Conservation (phyloP, 2,888 invertebrate species). For the Synanthedon formicaeformis region DNA sequence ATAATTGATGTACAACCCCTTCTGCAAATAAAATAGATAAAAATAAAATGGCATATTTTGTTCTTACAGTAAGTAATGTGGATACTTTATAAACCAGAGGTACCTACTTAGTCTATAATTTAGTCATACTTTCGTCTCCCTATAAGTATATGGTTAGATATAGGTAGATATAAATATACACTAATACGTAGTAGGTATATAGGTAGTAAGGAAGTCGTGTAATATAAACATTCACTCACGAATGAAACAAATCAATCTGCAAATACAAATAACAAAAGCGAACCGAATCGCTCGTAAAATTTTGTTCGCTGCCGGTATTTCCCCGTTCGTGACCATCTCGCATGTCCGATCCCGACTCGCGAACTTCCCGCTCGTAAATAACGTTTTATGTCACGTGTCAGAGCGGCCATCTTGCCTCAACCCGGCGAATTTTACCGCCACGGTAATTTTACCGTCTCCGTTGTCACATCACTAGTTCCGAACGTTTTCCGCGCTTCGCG, state of each 20-base stretch:
- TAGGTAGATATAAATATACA: too few species aligned
- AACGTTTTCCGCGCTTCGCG: constrained; percentile 30
- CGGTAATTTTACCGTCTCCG: constrained; percentile 19
- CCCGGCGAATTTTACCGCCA: constrained; percentile 25
- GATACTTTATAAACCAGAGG: too few species aligned
- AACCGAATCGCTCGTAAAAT: constrained; percentile 7
- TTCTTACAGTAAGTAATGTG: too few species aligned
- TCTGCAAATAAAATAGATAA: too few species aligned
- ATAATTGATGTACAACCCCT: too few species aligned
- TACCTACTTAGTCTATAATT: too few species aligned
- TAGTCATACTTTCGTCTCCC: too few species aligned
- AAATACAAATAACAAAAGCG: constrained; percentile 1
- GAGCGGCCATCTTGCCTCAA: constrained; percentile 49
- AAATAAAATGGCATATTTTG: too few species aligned
- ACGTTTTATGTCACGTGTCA: constrained; percentile 64
- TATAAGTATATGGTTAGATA: too few species aligned
- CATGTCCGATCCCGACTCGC: constrained; percentile 59
- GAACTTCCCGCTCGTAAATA: constrained; percentile 62
- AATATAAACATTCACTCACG: constrained; percentile 5
- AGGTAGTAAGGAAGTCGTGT: too few species aligned
- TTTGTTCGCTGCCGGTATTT: constrained; percentile 30
- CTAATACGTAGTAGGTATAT: too few species aligned
- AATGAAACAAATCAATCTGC: constrained; percentile 4
- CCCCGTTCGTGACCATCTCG: constrained; percentile 59
- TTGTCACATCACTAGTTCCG: constrained; percentile 17